Percentiles rank a stretch among this genome's conserved stretches.
These are phyloP conservation scores for Grallaria varia DNA, from an alignment of 2,113 vertebrate genomes.

Conservation along the genomic window DNA sequence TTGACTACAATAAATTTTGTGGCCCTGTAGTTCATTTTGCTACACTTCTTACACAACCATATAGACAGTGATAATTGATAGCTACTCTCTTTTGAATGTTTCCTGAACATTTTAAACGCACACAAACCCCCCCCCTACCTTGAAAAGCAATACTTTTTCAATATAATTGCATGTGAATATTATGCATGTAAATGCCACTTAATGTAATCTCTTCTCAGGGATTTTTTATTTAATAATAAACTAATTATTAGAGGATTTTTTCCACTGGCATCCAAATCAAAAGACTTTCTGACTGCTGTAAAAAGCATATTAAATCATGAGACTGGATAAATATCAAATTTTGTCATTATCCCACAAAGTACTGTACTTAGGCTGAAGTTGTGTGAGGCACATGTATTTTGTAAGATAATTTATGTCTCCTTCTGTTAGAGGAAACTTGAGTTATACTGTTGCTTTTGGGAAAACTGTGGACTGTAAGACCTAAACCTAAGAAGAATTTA, in stretches of 20 bases:
- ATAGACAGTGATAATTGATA: not conserved
- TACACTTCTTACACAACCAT: not conserved
- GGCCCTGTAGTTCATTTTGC: not conserved
- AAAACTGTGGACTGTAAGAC: not conserved
- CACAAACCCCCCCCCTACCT: fast-evolving
- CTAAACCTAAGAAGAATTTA: not conserved
- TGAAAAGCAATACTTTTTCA: not conserved
- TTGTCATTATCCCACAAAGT: not conserved
- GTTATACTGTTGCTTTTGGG: not conserved
- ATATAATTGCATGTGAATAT: not conserved
- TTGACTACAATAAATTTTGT: not conserved
- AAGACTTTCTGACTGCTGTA: not conserved
- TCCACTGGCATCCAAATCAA: not conserved
- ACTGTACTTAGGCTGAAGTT: not conserved
- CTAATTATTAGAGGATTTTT: not conserved
- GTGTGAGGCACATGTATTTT: not conserved
- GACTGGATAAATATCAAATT: not conserved
- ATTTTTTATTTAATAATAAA: not conserved
- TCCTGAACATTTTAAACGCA: not conserved
- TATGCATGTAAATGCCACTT: not conserved
- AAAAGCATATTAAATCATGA: not conserved
- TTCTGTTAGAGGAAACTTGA: not conserved
- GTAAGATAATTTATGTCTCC: not conserved
- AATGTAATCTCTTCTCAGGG: not conserved
- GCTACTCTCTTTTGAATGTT: not conserved